phyloP scores from a whole-genome alignment of 2,113 vertebrate genomes.

The Guaruba guarouba region DNA sequence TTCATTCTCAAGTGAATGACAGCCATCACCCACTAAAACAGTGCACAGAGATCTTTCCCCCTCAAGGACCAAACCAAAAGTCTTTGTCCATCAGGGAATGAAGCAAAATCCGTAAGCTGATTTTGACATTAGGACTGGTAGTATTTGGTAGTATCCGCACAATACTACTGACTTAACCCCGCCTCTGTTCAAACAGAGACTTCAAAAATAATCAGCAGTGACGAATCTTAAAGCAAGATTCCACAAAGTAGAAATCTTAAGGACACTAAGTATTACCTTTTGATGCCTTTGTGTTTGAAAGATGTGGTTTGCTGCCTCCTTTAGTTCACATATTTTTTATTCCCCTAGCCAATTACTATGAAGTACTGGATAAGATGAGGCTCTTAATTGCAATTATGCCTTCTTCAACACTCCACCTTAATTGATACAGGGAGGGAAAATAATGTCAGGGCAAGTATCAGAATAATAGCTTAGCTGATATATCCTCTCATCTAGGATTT shows the following conservation, averaged over 20 bases:
- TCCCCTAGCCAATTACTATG: neutral
- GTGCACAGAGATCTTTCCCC: neutral
- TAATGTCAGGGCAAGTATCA: neutral
- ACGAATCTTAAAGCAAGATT: neutral
- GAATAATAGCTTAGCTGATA: neutral
- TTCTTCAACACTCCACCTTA: neutral
- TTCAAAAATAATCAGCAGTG: neutral
- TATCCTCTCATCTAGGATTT: neutral
- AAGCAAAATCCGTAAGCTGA: neutral
- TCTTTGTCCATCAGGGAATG: neutral
- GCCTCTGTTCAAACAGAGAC: too few species aligned
- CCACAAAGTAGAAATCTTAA: neutral
- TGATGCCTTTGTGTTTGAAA: neutral
- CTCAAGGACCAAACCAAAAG: neutral
- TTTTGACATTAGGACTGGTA: neutral
- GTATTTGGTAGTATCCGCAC: neutral
- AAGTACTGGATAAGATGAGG: neutral
- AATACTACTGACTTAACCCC: accelerated
- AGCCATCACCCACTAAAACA: neutral
- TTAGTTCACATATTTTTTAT: neutral
- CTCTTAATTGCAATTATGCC: neutral
- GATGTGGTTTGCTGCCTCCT: neutral
- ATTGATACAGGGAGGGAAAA: neutral
- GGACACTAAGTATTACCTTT: neutral
- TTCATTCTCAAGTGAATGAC: accelerated